Percentiles rank a stretch among this genome's conserved stretches.
phyloP scores from a whole-genome alignment of 2,113 vertebrate species.

The Strix uralensis region DNA sequence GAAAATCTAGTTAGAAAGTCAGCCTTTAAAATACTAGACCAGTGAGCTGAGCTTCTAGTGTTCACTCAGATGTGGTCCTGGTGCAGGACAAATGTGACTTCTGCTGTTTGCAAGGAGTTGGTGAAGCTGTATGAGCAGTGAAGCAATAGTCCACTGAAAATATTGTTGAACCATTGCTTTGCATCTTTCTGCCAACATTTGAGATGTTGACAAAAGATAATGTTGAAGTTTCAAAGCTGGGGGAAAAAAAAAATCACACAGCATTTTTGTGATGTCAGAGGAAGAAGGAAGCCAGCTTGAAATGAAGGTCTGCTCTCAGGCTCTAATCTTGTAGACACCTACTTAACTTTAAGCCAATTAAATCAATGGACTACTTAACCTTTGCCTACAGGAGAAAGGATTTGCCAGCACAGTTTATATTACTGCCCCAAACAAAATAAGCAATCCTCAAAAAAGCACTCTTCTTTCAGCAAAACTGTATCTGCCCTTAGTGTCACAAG shows the following conservation, averaged over 20 bases:
- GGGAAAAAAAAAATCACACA: background rate
- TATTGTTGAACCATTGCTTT: background rate
- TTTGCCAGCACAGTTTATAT: conserved; percentile 67
- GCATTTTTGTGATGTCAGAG: conserved; percentile 57
- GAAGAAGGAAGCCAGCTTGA: conserved; percentile 61
- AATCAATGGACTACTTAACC: conserved; percentile 67
- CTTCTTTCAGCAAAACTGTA: conserved; percentile 41
- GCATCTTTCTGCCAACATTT: conserved; percentile 39
- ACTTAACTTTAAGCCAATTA: conserved; percentile 71
- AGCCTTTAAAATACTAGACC: background rate
- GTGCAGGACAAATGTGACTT: background rate
- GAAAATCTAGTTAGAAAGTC: background rate
- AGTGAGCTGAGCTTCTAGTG: background rate
- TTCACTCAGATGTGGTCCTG: background rate
- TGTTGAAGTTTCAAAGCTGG: conserved; percentile 47
- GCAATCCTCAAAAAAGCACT: conserved; percentile 51
- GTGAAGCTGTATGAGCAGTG: background rate
- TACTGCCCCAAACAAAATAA: conserved; percentile 70
- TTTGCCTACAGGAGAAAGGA: conserved; percentile 65
- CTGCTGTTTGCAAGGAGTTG: background rate
- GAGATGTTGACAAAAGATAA: conserved; percentile 52
- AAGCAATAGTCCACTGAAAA: background rate
- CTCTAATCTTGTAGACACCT: conserved; percentile 66
- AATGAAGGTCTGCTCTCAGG: conserved; percentile 30
- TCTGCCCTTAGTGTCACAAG: conserved; percentile 5